phyloP scores from a whole-genome alignment of 2,797 vertebrate species.

The Enoplosus armatus region DNA sequence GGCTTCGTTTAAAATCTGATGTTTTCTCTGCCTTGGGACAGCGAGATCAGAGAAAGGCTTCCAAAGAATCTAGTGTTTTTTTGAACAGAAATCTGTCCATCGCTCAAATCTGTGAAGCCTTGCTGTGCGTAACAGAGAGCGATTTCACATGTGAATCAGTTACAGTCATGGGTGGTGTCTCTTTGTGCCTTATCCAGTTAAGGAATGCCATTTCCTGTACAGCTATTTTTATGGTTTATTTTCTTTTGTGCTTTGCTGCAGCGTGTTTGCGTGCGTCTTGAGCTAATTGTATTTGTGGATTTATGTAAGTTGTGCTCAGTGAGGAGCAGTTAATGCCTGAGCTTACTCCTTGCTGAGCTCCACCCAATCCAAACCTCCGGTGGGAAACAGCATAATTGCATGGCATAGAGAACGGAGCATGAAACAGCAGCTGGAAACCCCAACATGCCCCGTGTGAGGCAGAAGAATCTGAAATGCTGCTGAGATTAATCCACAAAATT shows the following conservation, averaged over 20 bases:
- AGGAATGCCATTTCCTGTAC: conserved; percentile 59
- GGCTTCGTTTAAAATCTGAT: conserved; percentile 24
- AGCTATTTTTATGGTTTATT: conserved; percentile 51
- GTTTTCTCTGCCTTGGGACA: conserved; percentile 21
- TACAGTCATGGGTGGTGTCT: conserved; percentile 51
- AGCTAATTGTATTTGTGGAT: conserved; percentile 57
- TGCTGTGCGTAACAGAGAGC: background rate
- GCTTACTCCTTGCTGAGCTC: conserved; percentile 72
- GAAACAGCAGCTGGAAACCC: conserved; percentile 78
- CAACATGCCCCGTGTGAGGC: conserved; percentile 52
- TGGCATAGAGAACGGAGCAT: conserved; percentile 72
- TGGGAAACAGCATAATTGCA: conserved; percentile 79
- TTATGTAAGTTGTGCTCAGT: conserved; percentile 59
- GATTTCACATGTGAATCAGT: conserved; percentile 40
- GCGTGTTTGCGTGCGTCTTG: conserved; percentile 48
- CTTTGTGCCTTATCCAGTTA: conserved; percentile 45
- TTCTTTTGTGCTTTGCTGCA: conserved; percentile 53
- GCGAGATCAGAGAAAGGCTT: conserved; percentile 23
- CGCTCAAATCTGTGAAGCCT: background rate
- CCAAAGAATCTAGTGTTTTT: background rate
- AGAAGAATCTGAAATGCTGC: conserved; percentile 61
- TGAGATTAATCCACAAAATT: conserved; percentile 59
- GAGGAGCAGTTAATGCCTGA: conserved; percentile 72
- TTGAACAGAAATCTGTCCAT: background rate
- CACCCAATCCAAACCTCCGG: conserved; percentile 76